Evolutionary conservation across 2,113 vertebrate genomes (phyloP).

Genomic region (Chroicocephalus ridibundus): DNA sequence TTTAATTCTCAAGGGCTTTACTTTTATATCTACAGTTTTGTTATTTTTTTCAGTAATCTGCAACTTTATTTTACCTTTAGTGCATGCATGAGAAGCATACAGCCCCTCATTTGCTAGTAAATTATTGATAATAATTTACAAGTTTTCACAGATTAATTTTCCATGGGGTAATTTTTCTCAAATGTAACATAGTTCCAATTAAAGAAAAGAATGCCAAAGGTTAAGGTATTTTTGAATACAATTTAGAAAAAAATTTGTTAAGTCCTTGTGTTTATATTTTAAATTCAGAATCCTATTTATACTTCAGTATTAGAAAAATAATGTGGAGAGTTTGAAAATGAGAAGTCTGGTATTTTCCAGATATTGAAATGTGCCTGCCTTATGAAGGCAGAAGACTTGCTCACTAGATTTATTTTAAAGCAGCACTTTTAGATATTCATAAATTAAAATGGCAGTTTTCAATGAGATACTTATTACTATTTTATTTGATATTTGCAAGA

Average conservation of each 20-base stretch:
- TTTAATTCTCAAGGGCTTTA: not conserved
- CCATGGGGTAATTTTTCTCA: slow-evolving; percentile 51
- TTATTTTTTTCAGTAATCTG: slow-evolving; percentile 56
- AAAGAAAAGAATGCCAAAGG: slow-evolving; percentile 47
- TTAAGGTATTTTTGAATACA: slow-evolving; percentile 26
- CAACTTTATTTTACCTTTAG: slow-evolving; percentile 38
- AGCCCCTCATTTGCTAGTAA: slow-evolving; percentile 26
- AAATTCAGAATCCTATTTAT: not conserved
- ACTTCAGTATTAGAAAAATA: not conserved
- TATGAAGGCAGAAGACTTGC: slow-evolving; percentile 33
- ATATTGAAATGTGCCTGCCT: slow-evolving; percentile 41
- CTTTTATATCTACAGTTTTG: slow-evolving; percentile 8
- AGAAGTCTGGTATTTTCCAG: slow-evolving; percentile 33
- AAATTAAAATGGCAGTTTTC: slow-evolving; percentile 54
- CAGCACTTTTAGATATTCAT: slow-evolving; percentile 26
- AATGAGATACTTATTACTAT: slow-evolving; percentile 41
- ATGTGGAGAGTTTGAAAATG: not conserved
- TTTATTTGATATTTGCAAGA: slow-evolving; percentile 68
- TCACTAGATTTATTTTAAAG: slow-evolving; percentile 55
- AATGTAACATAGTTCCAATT: slow-evolving; percentile 9
- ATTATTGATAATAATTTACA: slow-evolving; percentile 62
- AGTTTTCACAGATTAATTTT: slow-evolving; percentile 64
- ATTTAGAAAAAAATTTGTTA: not conserved
- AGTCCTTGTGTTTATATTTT: not conserved
- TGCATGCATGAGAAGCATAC: slow-evolving; percentile 50